phyloP scores from a whole-genome alignment of 2,888 invertebrate species.

The Euspilapteryx auroguttella region DNA sequence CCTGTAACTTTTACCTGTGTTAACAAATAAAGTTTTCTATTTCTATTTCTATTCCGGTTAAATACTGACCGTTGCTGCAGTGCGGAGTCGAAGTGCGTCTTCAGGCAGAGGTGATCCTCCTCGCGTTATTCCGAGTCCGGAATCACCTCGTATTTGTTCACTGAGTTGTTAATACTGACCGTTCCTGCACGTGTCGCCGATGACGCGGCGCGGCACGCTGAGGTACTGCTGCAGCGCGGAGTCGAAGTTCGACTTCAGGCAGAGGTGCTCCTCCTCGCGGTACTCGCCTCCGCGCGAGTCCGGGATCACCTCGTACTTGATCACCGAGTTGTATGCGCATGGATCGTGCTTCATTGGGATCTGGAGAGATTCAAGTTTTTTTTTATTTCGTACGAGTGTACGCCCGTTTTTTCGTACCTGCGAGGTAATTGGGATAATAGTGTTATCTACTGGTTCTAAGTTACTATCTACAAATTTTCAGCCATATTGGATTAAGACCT shows the following conservation, averaged over 20 bases:
- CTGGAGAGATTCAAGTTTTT: slow-evolving; percentile 12
- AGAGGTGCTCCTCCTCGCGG: slow-evolving; percentile 33
- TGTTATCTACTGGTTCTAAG: no score
- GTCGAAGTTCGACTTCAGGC: slow-evolving; percentile 33
- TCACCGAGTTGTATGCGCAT: slow-evolving; percentile 41
- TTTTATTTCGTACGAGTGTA: no score
- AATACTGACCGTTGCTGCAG: no score
- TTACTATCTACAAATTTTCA: no score
- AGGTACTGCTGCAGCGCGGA: slow-evolving; percentile 33
- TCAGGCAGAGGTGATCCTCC: slow-evolving; percentile 38
- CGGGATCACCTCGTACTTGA: slow-evolving; percentile 41
- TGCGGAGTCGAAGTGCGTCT: slow-evolving; percentile 28
- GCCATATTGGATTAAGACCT: no score
- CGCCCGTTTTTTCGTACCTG: no score
- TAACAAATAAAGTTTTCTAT: no score
- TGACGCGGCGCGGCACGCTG: slow-evolving; percentile 28
- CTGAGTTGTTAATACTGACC: slow-evolving; percentile 39
- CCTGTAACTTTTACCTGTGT: no score
- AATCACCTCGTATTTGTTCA: slow-evolving; percentile 41
- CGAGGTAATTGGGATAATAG: no score
- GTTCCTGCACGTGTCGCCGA: slow-evolving; percentile 32
- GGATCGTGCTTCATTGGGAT: slow-evolving; percentile 23
- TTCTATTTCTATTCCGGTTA: no score
- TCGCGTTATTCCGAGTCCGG: slow-evolving; percentile 29
- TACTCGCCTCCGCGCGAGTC: slow-evolving; percentile 21